Conservation (phyloP, 2,797 vertebrate genomes). For the Avahi laniger region DNA sequence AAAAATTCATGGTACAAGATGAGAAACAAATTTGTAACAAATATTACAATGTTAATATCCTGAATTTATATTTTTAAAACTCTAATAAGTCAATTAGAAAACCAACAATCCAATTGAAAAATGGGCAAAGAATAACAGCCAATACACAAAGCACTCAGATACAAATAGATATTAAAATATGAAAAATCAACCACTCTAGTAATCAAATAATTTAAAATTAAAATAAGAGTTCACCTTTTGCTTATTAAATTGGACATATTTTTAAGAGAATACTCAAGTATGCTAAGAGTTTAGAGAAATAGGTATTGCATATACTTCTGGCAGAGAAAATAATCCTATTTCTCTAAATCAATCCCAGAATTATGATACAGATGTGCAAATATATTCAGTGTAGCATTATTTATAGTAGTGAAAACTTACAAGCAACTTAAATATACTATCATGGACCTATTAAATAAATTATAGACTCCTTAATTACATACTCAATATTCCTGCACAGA, state of each 20-base stretch:
- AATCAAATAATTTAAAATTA: conserved; percentile 34
- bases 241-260: conserved; percentile 9
- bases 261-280: background rate
- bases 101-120: background rate
- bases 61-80: conserved; percentile 24
- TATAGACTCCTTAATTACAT: background rate
- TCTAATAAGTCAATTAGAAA: conserved; percentile 28
- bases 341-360: conserved; percentile 44
- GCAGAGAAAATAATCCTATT: background rate
- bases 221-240: background rate
- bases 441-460: conserved; percentile 6
- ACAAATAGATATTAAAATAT: conserved; percentile 5
- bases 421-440: background rate
- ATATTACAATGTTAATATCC: background rate
- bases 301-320: background rate
- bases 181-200: background rate
- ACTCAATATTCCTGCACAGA: conserved; percentile 33
- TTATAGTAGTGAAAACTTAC: conserved; percentile 2
- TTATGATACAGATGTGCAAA: background rate
- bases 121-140: background rate
- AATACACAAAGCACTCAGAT: conserved; percentile 13
- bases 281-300: background rate
- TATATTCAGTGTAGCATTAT: background rate
- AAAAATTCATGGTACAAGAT: background rate
- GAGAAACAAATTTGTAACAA: conserved; percentile 27